Evolutionary conservation across 2,888 invertebrate species (phyloP).

Genomic region (Dynastes hyllus): DNA sequence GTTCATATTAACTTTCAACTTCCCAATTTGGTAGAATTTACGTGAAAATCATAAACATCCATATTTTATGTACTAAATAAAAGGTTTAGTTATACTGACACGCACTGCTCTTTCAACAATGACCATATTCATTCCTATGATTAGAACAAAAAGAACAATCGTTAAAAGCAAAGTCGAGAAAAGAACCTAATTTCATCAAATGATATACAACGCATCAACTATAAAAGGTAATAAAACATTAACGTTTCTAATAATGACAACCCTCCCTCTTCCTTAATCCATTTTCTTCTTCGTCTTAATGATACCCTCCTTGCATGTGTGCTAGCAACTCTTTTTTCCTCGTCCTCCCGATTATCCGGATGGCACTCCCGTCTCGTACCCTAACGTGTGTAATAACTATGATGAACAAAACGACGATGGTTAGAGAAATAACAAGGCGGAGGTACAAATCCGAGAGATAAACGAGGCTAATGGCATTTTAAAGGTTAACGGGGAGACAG

Average conservation of each 20-base stretch:
- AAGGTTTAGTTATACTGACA: too few relatives aligned
- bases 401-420: constrained; percentile 52
- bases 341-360: constrained; percentile 9
- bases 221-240: constrained; percentile 37
- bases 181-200: neutral
- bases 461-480: constrained; percentile 52
- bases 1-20: too few relatives aligned
- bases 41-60: too few relatives aligned
- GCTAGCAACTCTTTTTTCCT: constrained; percentile 28
- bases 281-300: constrained; percentile 26
- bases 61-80: too few relatives aligned
- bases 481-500: constrained; percentile 46
- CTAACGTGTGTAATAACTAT: constrained; percentile 51
- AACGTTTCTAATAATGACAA: constrained; percentile 31
- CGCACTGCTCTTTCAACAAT: too few relatives aligned
- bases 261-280: constrained; percentile 26
- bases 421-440: constrained; percentile 53
- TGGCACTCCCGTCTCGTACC: neutral
- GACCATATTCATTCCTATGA: neutral
- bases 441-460: constrained; percentile 43
- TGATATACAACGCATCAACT: neutral
- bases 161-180: neutral
- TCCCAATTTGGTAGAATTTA: too few relatives aligned
- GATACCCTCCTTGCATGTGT: constrained; percentile 24
- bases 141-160: neutral